Percentiles rank a stretch among this genome's conserved stretches.
Conservation (phyloP, 2,113 vertebrate genomes). For the Ageneiosus marmoratus region DNA sequence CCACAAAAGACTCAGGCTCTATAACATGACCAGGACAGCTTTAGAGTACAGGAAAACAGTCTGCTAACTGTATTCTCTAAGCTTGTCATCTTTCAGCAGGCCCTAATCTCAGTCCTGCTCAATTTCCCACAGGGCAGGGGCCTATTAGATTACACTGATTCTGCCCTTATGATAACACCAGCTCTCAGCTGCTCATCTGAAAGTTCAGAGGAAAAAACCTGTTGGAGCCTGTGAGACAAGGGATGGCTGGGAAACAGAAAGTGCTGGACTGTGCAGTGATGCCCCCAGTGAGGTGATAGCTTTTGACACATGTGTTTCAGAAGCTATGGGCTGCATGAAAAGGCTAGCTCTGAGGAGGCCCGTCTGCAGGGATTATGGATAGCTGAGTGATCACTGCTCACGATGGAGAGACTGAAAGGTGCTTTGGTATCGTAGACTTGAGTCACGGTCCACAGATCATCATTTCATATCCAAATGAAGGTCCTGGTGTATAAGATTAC, state of each 20-base stretch:
- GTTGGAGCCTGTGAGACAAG: not conserved
- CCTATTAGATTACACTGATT: slow-evolving; percentile 72
- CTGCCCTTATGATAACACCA: slow-evolving; percentile 63
- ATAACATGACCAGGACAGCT: not conserved
- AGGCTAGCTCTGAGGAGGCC: slow-evolving; percentile 7
- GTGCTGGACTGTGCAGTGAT: slow-evolving; percentile 27
- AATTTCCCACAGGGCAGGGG: slow-evolving; percentile 61
- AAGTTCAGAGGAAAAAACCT: slow-evolving; percentile 50
- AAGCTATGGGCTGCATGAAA: slow-evolving; percentile 25
- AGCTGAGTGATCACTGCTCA: slow-evolving; percentile 35
- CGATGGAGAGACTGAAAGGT: slow-evolving; percentile 53
- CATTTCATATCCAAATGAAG: slow-evolving; percentile 68
- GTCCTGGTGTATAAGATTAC: slow-evolving; percentile 63
- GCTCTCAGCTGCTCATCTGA: slow-evolving; percentile 59
- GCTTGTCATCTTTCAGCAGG: slow-evolving; percentile 71
- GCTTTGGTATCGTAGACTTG: slow-evolving; percentile 47
- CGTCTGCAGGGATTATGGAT: slow-evolving; percentile 39
- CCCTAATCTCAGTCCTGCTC: slow-evolving; percentile 72
- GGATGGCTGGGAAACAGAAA: slow-evolving; percentile 13
- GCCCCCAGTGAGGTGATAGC: slow-evolving; percentile 41
- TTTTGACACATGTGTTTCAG: slow-evolving; percentile 48
- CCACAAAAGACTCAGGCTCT: slow-evolving; percentile 23
- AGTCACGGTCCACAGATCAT: slow-evolving; percentile 62
- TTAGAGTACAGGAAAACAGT: slow-evolving; percentile 45
- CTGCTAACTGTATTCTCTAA: slow-evolving; percentile 66